Evolutionary conservation across 2,888 invertebrate genomes (phyloP).

Genomic region (Andrena bicolor): DNA sequence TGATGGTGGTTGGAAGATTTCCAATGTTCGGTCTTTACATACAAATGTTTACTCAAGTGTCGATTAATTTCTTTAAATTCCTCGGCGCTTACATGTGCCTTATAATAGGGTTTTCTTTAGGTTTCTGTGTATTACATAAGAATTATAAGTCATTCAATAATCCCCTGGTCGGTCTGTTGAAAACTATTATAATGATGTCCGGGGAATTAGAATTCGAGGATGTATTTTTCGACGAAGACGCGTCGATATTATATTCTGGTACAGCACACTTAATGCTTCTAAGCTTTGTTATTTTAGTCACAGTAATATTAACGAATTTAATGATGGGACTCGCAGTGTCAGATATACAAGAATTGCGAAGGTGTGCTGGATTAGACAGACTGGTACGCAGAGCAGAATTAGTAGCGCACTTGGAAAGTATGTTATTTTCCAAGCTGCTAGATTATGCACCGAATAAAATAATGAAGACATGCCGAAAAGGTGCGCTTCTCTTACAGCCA

Average conservation of each 20-base stretch:
- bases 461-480: slow-evolving; percentile 89
- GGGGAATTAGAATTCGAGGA: slow-evolving; percentile 95
- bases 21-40: slow-evolving; percentile 94
- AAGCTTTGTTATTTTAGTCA: slow-evolving; percentile 92
- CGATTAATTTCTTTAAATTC: slow-evolving; percentile 93
- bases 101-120: slow-evolving; percentile 92
- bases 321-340: slow-evolving; percentile 94
- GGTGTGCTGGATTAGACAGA: slow-evolving; percentile 92
- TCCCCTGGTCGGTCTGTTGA: slow-evolving; percentile 89
- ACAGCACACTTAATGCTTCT: slow-evolving; percentile 92
- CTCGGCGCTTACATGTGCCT: slow-evolving; percentile 92
- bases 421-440: slow-evolving; percentile 92
- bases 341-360: slow-evolving; percentile 93
- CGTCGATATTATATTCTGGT: slow-evolving; percentile 88
- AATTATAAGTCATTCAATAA: slow-evolving; percentile 90
- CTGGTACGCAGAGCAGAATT: slow-evolving; percentile 93
- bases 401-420: slow-evolving; percentile 93
- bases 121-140: slow-evolving; percentile 93
- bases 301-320: slow-evolving; percentile 93
- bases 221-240: slow-evolving; percentile 88
- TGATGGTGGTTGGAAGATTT: slow-evolving; percentile 94
- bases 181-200: slow-evolving; percentile 95
- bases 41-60: slow-evolving; percentile 94
- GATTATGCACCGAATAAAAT: slow-evolving; percentile 89
- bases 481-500: slow-evolving; percentile 91